These are phyloP conservation scores for Dendropsophus ebraccatus DNA, from an alignment of 2,113 vertebrate genomes.

Conservation along the genomic window DNA sequence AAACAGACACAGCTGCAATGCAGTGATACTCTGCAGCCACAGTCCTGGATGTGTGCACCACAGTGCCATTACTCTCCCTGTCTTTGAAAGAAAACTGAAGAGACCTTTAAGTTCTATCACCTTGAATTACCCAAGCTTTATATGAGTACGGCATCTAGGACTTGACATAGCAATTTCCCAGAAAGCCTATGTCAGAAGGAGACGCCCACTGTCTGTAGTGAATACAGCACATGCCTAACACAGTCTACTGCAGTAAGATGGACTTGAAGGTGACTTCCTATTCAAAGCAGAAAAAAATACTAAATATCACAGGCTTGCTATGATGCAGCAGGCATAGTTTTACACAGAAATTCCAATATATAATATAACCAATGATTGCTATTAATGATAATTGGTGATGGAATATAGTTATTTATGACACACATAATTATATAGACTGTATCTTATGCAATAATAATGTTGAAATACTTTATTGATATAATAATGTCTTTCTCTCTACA, in stretches of 20 bases:
- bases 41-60: background rate
- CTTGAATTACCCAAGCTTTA: background rate
- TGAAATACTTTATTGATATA: background rate
- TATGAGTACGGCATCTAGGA: background rate
- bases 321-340: too few species aligned
- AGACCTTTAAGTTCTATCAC: background rate
- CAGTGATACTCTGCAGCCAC: conserved; percentile 25
- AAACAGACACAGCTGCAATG: conserved; percentile 43
- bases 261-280: conserved; percentile 51
- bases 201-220: conserved; percentile 29
- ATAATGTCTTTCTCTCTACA: background rate
- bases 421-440: too few species aligned
- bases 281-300: background rate
- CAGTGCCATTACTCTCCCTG: background rate
- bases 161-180: conserved; percentile 47
- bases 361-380: background rate
- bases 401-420: background rate
- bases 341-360: background rate
- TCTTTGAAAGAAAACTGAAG: background rate
- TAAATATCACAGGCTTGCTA: background rate
- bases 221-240: background rate
- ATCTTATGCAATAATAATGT: background rate
- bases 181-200: conserved; percentile 26
- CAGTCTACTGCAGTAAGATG: conserved; percentile 41
- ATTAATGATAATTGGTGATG: background rate